phyloP scores from a whole-genome alignment of 2,797 vertebrate species.

The Enoplosus armatus region DNA sequence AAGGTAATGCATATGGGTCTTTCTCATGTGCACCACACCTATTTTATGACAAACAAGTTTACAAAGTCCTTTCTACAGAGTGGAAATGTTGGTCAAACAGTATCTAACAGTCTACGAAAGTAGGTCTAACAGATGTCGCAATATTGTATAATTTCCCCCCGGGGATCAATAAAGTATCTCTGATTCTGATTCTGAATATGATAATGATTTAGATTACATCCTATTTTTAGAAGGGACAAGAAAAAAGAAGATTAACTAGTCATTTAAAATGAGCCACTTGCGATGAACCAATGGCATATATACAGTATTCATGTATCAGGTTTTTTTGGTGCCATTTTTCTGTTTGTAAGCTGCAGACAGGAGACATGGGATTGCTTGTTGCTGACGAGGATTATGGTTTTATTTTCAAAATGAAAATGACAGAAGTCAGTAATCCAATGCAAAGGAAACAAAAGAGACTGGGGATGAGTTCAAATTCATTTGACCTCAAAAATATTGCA shows the following conservation, averaged over 20 bases:
- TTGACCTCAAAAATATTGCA: conserved; percentile 62
- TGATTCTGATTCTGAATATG: too few relatives aligned
- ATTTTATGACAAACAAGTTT: conserved; percentile 38
- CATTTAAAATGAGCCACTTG: conserved; percentile 47
- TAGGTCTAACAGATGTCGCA: conserved; percentile 13
- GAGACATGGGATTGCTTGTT: conserved; percentile 64
- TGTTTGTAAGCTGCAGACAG: conserved; percentile 46
- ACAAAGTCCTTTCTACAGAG: conserved; percentile 19
- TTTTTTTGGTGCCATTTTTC: conserved; percentile 41
- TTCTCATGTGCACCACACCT: conserved; percentile 47
- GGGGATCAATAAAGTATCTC: too few relatives aligned
- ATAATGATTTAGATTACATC: conserved; percentile 43
- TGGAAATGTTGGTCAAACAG: conserved; percentile 6
- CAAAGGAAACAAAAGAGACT: conserved; percentile 66
- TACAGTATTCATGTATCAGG: conserved; percentile 25
- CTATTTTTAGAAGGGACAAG: conserved; percentile 1
- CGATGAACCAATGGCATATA: conserved; percentile 15
- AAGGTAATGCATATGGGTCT: conserved; percentile 34
- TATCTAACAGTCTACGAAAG: not conserved
- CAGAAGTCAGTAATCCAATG: conserved; percentile 77
- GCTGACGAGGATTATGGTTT: conserved; percentile 76
- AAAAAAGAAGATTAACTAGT: conserved; percentile 49
- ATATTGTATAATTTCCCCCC: too few relatives aligned
- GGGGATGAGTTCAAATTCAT: conserved; percentile 57
- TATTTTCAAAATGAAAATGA: conserved; percentile 78